A percentile compares a stretch with the other conserved stretches of the same genome.
Evolutionary conservation across 2,113 vertebrate genomes (phyloP).

Genomic region (Orientallactaga bullata): DNA sequence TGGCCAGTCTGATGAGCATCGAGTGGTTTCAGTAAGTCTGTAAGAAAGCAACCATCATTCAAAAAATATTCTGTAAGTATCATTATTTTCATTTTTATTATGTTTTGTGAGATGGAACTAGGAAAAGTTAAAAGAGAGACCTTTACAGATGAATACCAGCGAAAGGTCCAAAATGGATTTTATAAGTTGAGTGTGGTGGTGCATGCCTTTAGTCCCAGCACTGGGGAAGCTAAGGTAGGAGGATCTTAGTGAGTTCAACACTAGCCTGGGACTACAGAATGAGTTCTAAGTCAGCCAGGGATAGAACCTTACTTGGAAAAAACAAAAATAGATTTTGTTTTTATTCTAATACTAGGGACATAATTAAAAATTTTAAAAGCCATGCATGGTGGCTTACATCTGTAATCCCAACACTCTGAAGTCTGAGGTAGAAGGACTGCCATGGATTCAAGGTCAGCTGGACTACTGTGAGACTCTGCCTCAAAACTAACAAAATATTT

Average conservation of each 20-base stretch:
- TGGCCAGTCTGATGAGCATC: constrained; percentile 89
- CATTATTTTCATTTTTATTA: neutral
- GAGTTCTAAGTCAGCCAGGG: no score
- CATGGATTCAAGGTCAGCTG: no score
- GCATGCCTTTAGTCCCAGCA: neutral
- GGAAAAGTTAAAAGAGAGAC: neutral
- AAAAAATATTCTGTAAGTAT: neutral
- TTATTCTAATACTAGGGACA: no score
- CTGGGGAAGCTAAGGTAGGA: neutral
- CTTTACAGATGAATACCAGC: neutral
- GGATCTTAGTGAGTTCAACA: no score
- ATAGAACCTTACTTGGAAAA: neutral
- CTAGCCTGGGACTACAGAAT: no score
- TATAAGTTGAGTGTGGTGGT: neutral
- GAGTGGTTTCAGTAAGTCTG: constrained; percentile 86
- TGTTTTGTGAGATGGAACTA: neutral
- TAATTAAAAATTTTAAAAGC: no score
- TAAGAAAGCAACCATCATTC: constrained; percentile 62
- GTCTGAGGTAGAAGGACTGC: no score
- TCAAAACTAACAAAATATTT: no score
- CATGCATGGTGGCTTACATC: no score
- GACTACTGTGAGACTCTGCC: no score
- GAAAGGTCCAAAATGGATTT: neutral
- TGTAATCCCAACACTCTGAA: no score
- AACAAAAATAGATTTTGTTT: no score